Evolutionary conservation across 2,113 vertebrate genomes (phyloP), one percentile per base, ranked within the genome.

Genomic region (Gadus macrocephalus): DNA sequence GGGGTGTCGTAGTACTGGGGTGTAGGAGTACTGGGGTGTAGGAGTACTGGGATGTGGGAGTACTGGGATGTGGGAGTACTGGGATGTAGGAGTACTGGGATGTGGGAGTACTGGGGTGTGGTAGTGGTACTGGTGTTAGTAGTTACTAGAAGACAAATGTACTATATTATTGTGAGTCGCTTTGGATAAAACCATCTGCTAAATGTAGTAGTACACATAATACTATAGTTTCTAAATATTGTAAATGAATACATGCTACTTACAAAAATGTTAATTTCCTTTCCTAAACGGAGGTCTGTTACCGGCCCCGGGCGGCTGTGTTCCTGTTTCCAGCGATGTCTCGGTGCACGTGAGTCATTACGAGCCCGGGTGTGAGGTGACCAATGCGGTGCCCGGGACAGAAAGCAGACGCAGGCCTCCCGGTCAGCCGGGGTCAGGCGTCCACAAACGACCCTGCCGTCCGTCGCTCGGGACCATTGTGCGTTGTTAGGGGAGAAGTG

Each of bases 371-470:
- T 87, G 87, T 88, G 91, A 92, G 88, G 85, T 88, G 91, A 89
- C 91, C 92, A 92, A 92, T 93, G 87, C 84, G 87, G 91, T 91
- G 89, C 78, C 89, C 91, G 89, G 78, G 91, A 92, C 85, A 86
- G 85, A 92, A 93, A 79, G 92, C 93, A 90, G 92, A 91, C 92
- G 83, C 86, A 88, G 92, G 90, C 42, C 42, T 6, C 90, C 86
- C 75, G 78, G 91, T 92, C 91, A 85, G 87, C 76, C 79, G 20
- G 85, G 85, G 61, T 15, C 20, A 62, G 72, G 86, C 86, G 72
- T 91, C 82, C 88, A 83, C 90, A 92, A 92, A 92, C 90, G 90
- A 89, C 84, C 84, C 84, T n/a, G 55, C 55, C 55, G 61, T 91
- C 91, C 77, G 81, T 87, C 81, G 86, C 80, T 9, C 31, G 42